Conservation (phyloP, 2,888 invertebrate genomes). For the Ommatoiulus sabulosus region DNA sequence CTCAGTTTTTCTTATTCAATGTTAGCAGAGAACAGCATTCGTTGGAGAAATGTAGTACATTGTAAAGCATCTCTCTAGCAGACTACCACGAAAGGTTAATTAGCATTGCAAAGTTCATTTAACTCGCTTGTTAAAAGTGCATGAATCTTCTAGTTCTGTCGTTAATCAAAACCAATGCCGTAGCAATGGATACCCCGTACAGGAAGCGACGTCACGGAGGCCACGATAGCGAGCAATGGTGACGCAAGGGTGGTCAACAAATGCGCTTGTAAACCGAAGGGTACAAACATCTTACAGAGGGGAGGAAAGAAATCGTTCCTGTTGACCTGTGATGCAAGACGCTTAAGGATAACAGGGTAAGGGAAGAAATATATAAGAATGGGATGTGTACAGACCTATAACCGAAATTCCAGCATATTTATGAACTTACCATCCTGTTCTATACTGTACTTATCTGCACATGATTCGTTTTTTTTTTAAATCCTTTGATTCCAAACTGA, state of each 20-base stretch:
- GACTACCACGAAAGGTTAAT: neutral
- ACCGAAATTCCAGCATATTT: neutral
- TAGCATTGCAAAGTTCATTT: conserved; percentile 34
- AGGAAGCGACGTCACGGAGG: conserved; percentile 8
- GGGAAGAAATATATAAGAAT: neutral
- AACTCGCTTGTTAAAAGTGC: conserved; percentile 29
- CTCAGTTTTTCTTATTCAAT: no score
- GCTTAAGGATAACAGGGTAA: neutral
- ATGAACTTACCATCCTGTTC: neutral
- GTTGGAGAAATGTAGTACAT: neutral
- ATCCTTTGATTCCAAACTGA: neutral
- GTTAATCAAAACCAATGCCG: neutral
- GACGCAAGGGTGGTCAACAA: conserved; percentile 45
- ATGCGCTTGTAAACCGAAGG: neutral
- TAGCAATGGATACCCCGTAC: neutral
- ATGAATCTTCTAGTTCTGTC: conserved; percentile 1
- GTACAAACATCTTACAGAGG: neutral
- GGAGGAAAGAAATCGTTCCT: conserved; percentile 29
- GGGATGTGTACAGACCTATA: neutral
- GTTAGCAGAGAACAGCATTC: neutral
- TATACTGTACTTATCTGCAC: neutral
- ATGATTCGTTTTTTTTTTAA: neutral
- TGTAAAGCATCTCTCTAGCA: neutral
- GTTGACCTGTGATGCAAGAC: conserved; percentile 38
- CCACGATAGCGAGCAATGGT: conserved; percentile 28